A percentile compares a stretch with the other conserved stretches of the same genome.
phyloP scores from a whole-genome alignment of 2,888 invertebrate species.

The Glaucopsyche alexis region DNA sequence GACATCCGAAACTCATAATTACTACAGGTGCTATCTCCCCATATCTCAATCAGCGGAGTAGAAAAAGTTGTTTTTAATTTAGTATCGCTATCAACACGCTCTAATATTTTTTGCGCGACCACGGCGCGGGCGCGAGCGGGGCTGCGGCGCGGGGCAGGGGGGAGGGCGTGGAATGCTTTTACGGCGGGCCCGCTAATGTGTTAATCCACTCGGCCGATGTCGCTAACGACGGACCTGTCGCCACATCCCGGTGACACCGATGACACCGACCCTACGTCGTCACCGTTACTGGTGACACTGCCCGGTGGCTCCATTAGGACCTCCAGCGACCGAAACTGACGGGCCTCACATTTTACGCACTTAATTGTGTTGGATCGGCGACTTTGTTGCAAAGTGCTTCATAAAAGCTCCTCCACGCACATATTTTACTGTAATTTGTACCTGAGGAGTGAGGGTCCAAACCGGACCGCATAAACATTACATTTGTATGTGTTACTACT shows the following conservation, averaged over 20 bases:
- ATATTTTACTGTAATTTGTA: conserved; percentile 17
- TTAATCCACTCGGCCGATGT: conserved; percentile 75
- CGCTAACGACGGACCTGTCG: conserved; percentile 56
- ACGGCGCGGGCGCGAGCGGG: neutral
- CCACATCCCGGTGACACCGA: conserved; percentile 40
- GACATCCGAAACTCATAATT: too few species aligned
- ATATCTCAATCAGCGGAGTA: conserved; percentile 1
- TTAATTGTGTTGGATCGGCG: neutral
- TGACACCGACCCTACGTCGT: neutral
- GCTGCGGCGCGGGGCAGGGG: neutral
- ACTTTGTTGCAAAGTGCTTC: neutral
- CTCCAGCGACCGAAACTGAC: neutral
- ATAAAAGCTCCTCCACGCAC: neutral
- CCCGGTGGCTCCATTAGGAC: neutral
- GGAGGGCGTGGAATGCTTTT: conserved; percentile 64
- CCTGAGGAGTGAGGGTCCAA: neutral
- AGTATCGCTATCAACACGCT: neutral
- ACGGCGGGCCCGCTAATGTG: conserved; percentile 71
- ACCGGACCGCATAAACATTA: neutral
- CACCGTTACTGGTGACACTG: neutral
- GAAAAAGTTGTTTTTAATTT: conserved; percentile 7
- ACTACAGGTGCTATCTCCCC: neutral
- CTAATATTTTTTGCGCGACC: neutral
- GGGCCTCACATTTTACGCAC: conserved; percentile 5
- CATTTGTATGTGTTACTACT: neutral